phyloP scores from a whole-genome alignment of 2,888 invertebrate species.

The Ormyrus labotus region DNA sequence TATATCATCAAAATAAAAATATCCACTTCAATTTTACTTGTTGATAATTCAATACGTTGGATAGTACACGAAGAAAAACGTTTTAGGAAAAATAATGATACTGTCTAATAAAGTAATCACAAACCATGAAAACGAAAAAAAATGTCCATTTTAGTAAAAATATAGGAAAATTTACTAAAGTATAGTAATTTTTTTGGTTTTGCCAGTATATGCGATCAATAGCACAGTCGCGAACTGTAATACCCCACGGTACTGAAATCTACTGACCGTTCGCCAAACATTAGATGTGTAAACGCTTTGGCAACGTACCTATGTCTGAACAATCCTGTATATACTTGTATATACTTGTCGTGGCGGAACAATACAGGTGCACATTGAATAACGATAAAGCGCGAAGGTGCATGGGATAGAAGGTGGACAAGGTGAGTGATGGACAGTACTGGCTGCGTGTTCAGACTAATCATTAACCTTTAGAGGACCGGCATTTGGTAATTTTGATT shows the following conservation, averaged over 20 bases:
- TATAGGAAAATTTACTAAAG: no score
- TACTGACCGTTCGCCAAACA: conserved; percentile 49
- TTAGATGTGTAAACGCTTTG: conserved; percentile 1
- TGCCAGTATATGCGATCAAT: no score
- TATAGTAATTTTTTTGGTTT: no score
- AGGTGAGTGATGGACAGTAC: conserved; percentile 76
- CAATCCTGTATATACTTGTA: conserved; percentile 18
- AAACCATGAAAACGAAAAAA: no score
- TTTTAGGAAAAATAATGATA: no score
- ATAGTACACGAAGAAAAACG: no score
- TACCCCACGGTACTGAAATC: conserved; percentile 45
- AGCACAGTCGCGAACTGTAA: conserved; percentile 25
- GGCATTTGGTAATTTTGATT: conserved; percentile 74
- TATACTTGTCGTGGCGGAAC: background rate
- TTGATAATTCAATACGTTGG: no score
- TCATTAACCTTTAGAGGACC: no score
- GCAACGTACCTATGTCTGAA: background rate
- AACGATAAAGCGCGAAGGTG: conserved; percentile 66
- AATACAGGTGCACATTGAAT: conserved; percentile 61
- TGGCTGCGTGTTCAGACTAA: conserved; percentile 77
- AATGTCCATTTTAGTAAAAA: no score
- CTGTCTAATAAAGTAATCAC: no score
- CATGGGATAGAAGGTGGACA: conserved; percentile 72
- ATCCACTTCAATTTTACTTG: no score
- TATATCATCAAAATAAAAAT: no score